Evolutionary conservation across 1,140 invertebrate genomes (phyloP).

Genomic region (Ceratina japonica): DNA sequence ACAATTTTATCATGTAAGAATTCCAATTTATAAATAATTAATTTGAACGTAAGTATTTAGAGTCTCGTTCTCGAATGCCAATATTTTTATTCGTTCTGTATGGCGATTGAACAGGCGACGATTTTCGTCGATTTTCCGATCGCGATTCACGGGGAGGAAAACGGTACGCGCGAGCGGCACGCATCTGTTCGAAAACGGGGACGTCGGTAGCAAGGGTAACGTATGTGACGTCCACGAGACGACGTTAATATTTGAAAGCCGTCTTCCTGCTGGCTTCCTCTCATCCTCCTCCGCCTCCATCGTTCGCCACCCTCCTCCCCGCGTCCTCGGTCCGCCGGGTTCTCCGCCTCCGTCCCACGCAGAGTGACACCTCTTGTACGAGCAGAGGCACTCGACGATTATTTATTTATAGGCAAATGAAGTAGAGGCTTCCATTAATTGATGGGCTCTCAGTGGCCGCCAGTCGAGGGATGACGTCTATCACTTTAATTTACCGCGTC

Average conservation of each 20-base stretch:
- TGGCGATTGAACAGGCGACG: not conserved
- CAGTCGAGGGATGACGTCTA: conserved; percentile 75
- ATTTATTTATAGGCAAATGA: conserved; percentile 78
- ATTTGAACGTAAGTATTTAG: too few species aligned
- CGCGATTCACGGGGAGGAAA: conserved; percentile 35
- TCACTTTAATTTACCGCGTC: conserved; percentile 77
- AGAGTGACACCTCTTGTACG: conserved; percentile 63
- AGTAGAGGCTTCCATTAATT: conserved; percentile 76
- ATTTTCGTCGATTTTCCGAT: conserved; percentile 25
- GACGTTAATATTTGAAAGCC: conserved; percentile 68
- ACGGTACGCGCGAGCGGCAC: conserved; percentile 33
- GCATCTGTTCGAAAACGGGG: conserved; percentile 53
- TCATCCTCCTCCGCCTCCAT: conserved; percentile 38
- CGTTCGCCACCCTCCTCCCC: not conserved
- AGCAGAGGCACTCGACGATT: conserved; percentile 68
- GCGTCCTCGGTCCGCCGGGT: not conserved
- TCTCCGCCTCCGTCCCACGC: conserved; percentile 49
- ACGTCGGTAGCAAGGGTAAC: conserved; percentile 60
- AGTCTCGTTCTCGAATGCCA: not conserved
- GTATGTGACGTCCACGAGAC: conserved; percentile 68
- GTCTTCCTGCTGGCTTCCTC: conserved; percentile 58
- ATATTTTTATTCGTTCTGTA: not conserved
- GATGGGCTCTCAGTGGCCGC: conserved; percentile 76
- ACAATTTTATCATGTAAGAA: too few species aligned
- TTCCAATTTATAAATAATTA: too few species aligned